Evolutionary conservation across 2,888 invertebrate genomes (phyloP).

Genomic region (Temnothorax ravouxi): DNA sequence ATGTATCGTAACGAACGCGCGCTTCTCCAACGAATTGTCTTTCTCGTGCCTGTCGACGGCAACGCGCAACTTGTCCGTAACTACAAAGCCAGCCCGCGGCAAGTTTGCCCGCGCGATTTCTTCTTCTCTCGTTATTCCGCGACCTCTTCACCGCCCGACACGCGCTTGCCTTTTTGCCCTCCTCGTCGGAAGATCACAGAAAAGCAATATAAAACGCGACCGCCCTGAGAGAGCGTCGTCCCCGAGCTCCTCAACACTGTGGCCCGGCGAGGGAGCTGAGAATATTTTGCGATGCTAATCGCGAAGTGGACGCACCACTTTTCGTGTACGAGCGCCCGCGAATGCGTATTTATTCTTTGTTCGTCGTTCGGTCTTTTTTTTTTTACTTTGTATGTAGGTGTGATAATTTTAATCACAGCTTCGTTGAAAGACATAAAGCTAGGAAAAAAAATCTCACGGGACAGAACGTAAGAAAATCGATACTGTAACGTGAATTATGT

Average conservation of each 20-base stretch:
- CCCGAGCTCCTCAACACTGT: conserved; percentile 26
- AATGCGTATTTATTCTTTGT: conserved; percentile 70
- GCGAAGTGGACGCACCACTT: conserved; percentile 65
- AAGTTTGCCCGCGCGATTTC: conserved; percentile 69
- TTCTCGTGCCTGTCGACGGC: conserved; percentile 74
- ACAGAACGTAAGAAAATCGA: conserved; percentile 17
- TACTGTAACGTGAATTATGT: conserved; percentile 14
- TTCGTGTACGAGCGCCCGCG: conserved; percentile 66
- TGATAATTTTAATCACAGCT: conserved; percentile 70
- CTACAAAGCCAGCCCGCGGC: conserved; percentile 77
- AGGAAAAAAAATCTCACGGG: conserved; percentile 6
- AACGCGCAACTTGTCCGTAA: conserved; percentile 76
- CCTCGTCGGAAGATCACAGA: conserved; percentile 70
- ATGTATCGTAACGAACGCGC: conserved; percentile 78
- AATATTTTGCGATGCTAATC: conserved; percentile 75
- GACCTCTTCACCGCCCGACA: conserved; percentile 52
- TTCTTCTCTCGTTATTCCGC: conserved; percentile 60
- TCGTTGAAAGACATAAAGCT: conserved; percentile 1
- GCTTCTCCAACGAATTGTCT: conserved; percentile 79
- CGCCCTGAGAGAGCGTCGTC: conserved; percentile 51
- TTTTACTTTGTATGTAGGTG: conserved; percentile 61
- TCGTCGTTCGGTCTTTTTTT: conserved; percentile 40
- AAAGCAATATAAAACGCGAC: conserved; percentile 74
- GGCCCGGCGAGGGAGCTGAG: conserved; percentile 32
- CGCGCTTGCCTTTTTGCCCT: conserved; percentile 67